A percentile compares a stretch with the other conserved stretches of the same genome.
Evolutionary conservation across 2,888 invertebrate species (phyloP).

Genomic region (Xanthia togata): DNA sequence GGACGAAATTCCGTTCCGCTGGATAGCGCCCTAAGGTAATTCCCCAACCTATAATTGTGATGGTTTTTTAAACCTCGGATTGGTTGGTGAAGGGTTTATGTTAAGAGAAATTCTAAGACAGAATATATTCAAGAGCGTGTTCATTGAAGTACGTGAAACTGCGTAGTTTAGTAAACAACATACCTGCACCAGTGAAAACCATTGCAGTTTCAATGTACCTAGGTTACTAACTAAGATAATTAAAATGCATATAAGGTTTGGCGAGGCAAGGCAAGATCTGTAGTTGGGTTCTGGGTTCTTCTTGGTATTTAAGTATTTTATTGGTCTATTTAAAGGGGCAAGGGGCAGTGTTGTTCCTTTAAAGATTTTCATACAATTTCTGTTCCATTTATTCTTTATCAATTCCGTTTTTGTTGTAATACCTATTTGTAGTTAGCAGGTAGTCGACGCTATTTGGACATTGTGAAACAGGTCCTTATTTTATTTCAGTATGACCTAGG

Average conservation of each 20-base stretch:
- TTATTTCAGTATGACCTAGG: background rate
- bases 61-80: slow-evolving; percentile 22
- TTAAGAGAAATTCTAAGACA: background rate
- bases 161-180: background rate
- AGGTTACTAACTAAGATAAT: background rate
- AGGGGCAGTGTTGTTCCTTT: background rate
- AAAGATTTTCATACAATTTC: background rate
- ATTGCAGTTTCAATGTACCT: background rate
- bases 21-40: slow-evolving; percentile 42
- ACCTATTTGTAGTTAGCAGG: background rate
- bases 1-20: slow-evolving; percentile 58
- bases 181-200: background rate
- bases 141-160: background rate
- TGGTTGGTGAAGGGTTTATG: background rate
- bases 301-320: background rate
- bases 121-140: background rate
- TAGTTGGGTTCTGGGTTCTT: no score
- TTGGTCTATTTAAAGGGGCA: background rate
- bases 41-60: slow-evolving; percentile 37
- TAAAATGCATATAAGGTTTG: background rate
- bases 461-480: background rate
- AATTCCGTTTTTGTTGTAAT: no score
- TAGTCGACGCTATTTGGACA: background rate
- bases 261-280: background rate
- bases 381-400: background rate